Evolutionary conservation across 2,888 invertebrate genomes (phyloP).

Genomic region (Platerodrilus igneus): DNA sequence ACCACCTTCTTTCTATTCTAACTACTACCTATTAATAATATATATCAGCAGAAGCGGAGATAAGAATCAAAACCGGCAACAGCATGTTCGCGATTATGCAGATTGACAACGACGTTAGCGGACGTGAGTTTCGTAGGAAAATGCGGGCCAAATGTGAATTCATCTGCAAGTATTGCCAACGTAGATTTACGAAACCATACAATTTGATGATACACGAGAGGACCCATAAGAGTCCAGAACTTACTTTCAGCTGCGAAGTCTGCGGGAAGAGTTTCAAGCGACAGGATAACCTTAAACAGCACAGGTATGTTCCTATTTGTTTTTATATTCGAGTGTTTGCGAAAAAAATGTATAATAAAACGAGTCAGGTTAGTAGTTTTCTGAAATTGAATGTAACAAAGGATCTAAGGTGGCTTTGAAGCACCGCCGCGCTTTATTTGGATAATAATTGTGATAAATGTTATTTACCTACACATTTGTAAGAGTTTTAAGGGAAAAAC

Average conservation of each 20-base stretch:
- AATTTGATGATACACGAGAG: slow-evolving; percentile 98
- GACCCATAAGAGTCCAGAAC: slow-evolving; percentile 94
- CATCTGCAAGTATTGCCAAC: slow-evolving; percentile 96
- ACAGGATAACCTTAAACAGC: slow-evolving; percentile 93
- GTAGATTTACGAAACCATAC: slow-evolving; percentile 97
- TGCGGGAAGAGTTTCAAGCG: slow-evolving; percentile 97
- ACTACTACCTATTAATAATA: too few relatives aligned
- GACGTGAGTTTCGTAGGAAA: slow-evolving; percentile 80
- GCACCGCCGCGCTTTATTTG: too few relatives aligned
- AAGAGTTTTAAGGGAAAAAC: slow-evolving; percentile 10
- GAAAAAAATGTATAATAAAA: too few relatives aligned
- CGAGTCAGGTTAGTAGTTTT: neutral
- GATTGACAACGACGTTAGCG: slow-evolving; percentile 82
- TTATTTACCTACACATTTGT: too few relatives aligned
- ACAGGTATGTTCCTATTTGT: slow-evolving; percentile 64
- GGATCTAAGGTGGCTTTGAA: too few relatives aligned
- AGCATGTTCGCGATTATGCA: slow-evolving; percentile 91
- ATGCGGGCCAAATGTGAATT: slow-evolving; percentile 95
- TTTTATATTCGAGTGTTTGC: neutral
- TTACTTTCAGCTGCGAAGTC: slow-evolving; percentile 95
- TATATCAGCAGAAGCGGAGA: slow-evolving; percentile 24
- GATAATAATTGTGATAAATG: too few relatives aligned
- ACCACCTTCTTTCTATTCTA: too few relatives aligned
- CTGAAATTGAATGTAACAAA: neutral
- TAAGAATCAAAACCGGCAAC: slow-evolving; percentile 50